Percentiles rank a stretch among this genome's conserved stretches.
These are phyloP conservation scores for Portevinia maculata DNA, from an alignment of 2,888 invertebrate genomes.

Conservation along the genomic window DNA sequence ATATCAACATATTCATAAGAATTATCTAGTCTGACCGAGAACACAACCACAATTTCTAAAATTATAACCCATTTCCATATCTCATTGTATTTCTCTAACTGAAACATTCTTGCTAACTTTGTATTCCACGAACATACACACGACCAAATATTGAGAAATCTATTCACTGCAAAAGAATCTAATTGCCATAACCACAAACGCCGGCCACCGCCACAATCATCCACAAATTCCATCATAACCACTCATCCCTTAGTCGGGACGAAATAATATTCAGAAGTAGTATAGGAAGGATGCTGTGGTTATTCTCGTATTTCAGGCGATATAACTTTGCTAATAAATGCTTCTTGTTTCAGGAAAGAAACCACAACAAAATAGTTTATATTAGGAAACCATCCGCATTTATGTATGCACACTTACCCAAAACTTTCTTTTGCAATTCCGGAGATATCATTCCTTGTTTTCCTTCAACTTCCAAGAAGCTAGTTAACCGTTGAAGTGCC, in stretches of 20 bases:
- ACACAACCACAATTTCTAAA: not conserved
- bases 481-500: conserved; percentile 89
- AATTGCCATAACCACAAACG: conserved; percentile 16
- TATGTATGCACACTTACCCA: conserved; percentile 85
- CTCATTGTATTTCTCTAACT: conserved; percentile 7
- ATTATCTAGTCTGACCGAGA: conserved; percentile 14
- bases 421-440: conserved; percentile 89
- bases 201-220: not conserved
- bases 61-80: not conserved
- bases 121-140: conserved; percentile 35
- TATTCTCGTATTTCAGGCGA: conserved; percentile 7
- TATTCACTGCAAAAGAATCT: conserved; percentile 9
- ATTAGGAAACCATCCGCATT: not conserved
- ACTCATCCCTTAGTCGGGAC: no score
- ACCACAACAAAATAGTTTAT: conserved; percentile 21
- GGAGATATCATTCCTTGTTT: conserved; percentile 89
- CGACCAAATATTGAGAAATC: conserved; percentile 26
- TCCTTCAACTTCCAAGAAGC: conserved; percentile 89
- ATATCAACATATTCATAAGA: conserved; percentile 1
- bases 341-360: conserved; percentile 1
- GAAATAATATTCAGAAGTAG: not conserved
- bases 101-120: conserved; percentile 24
- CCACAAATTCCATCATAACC: no score
- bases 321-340: conserved; percentile 31
- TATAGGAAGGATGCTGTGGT: conserved; percentile 12